Conservation (phyloP, 2,888 invertebrate species). For the Mythimna ferrago region DNA sequence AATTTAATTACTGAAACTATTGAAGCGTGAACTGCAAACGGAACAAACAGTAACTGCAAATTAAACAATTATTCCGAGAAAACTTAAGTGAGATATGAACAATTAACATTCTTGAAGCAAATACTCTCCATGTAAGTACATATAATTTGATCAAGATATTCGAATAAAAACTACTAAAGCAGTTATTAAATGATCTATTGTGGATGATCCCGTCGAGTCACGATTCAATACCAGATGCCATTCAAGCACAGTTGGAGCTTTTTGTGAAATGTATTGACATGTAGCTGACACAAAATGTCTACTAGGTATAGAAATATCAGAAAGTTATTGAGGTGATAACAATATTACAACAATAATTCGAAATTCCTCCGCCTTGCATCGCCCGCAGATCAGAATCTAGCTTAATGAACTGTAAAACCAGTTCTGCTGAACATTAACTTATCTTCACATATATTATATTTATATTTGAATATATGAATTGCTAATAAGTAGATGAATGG, state of each 20-base stretch:
- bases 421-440: not conserved
- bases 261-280: constrained; percentile 12
- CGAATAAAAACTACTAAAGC: constrained; percentile 35
- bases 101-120: constrained; percentile 26
- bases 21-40: constrained; percentile 30
- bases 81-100: constrained; percentile 27
- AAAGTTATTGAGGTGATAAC: not conserved
- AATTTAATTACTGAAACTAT: constrained; percentile 25
- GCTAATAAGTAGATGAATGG: not conserved
- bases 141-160: constrained; percentile 50
- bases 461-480: not conserved
- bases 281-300: not conserved
- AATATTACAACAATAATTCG: not conserved
- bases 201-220: constrained; percentile 33
- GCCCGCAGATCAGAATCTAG: not conserved
- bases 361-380: not conserved
- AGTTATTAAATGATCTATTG: constrained; percentile 45
- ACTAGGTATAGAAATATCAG: not conserved
- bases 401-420: not conserved
- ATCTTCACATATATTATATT: not conserved
- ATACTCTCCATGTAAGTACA: constrained; percentile 23
- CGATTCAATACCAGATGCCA: constrained; percentile 31
- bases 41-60: constrained; percentile 32
- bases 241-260: constrained; percentile 9
- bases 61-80: constrained; percentile 32